Conservation (phyloP, 2,797 vertebrate genomes). For the Tragelaphus oryx region DNA sequence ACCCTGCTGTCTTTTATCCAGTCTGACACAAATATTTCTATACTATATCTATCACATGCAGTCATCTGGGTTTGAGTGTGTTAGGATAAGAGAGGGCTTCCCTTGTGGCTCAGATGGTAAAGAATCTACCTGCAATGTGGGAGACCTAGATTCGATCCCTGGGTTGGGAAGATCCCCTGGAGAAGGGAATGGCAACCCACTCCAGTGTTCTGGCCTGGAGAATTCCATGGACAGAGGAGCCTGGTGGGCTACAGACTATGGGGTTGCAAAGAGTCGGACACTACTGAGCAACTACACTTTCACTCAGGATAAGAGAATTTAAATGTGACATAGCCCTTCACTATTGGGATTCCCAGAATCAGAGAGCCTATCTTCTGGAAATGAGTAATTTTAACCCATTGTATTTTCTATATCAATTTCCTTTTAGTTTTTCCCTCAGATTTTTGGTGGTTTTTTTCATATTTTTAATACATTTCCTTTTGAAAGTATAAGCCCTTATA, state of each 20-base stretch:
- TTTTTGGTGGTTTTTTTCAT: background rate
- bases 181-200: background rate
- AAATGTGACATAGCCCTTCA: background rate
- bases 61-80: background rate
- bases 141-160: background rate
- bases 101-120: background rate
- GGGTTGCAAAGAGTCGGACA: background rate
- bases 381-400: background rate
- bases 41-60: background rate
- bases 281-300: background rate
- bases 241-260: background rate
- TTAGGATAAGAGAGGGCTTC: background rate
- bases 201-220: background rate
- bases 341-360: background rate
- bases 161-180: background rate
- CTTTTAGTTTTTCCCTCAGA: background rate
- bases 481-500: slow-evolving; percentile 7
- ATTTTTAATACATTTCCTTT: slow-evolving; percentile 7
- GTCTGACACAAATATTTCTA: background rate
- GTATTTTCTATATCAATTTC: slow-evolving; percentile 5
- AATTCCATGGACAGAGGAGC: background rate
- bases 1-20: background rate
- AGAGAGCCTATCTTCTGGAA: background rate
- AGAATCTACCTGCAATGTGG: background rate
- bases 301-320: background rate